Base-by-base conservation (phyloP, 1,140 invertebrate species). In the Heliothis virescens region DNA sequence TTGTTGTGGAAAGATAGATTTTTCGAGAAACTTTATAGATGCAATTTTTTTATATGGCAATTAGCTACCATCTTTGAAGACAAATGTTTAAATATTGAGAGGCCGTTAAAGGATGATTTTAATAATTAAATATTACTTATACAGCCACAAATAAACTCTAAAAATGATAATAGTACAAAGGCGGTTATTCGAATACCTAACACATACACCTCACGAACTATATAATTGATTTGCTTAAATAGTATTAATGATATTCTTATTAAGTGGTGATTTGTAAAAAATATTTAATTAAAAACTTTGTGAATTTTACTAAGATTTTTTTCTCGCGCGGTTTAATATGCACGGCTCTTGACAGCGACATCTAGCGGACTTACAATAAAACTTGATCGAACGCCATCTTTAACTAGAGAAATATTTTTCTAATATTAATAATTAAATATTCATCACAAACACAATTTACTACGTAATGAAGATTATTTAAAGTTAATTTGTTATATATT, bases 111-210 rank as follows among this genome's bases (percentile, higher is more conserved):
- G 18, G 10, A 48, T 48, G 34, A 41, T 18, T 67, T 7, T 34
- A 41, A 47, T 62, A 47, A 15, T 65, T 55, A 72, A 55, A 15
- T n/a, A 55, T 52, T 21, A 3, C 72, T 60, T 57, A 60, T 48
- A 67, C 48, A 53, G 67, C 67, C 67, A 74, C 47, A 63, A 65
- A 76, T 76, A 65, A 76, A 75, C 72, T 75, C 55, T 75, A 60
- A 76, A 76, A 76, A 65, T 50, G 74, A 76, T 63, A 76, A 76
- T 53, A 76, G 48, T 59, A 62, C 62, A 81, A 81, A 81, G 79
- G 79, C 79, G 79, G 79, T 81, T 81, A 81, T 60, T 81, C 53
- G 53, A 74, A 79, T 71, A 79, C 29, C 76, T 76, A 76, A 76
- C 69, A 72, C 52, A 57, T 72, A 72, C 69, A 72, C 53, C 26